A percentile compares a stretch with the other conserved stretches of the same genome.
Evolutionary conservation across 2,113 vertebrate genomes (phyloP).

Genomic region (Struthio camelus): DNA sequence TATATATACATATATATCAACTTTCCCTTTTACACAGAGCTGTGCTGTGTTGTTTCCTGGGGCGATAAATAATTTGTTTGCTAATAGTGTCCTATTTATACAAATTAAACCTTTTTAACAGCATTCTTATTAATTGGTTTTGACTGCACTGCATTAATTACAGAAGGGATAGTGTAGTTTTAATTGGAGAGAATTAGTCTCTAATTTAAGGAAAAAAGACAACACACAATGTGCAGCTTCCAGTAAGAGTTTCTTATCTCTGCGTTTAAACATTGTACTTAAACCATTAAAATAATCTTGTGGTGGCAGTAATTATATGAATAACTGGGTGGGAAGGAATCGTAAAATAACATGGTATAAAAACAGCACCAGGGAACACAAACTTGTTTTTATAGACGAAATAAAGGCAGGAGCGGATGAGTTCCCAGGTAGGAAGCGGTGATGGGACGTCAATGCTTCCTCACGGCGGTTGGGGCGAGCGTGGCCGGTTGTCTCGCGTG

Average conservation of each 20-base stretch:
- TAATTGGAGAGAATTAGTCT: constrained; percentile 41
- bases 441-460: neutral
- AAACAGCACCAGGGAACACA: neutral
- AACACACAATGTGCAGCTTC: neutral
- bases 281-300: constrained; percentile 2
- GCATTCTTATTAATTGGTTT: constrained; percentile 11
- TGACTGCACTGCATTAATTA: constrained; percentile 33
- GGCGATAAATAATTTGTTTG: constrained; percentile 27
- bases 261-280: neutral
- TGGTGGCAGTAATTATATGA: neutral
- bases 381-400: neutral
- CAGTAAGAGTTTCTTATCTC: neutral
- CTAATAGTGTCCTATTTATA: constrained; percentile 18
- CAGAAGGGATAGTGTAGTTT: neutral
- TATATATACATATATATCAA: no score
- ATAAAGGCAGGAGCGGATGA: neutral
- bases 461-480: no score
- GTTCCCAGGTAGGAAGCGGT: neutral
- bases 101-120: constrained; percentile 47
- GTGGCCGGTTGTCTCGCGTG: no score
- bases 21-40: neutral
- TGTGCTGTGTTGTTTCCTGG: constrained; percentile 9
- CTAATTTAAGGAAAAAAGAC: neutral
- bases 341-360: neutral
- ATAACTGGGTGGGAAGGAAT: neutral